Conservation (phyloP, 2,113 vertebrate genomes). For the Enhydra lutris region DNA sequence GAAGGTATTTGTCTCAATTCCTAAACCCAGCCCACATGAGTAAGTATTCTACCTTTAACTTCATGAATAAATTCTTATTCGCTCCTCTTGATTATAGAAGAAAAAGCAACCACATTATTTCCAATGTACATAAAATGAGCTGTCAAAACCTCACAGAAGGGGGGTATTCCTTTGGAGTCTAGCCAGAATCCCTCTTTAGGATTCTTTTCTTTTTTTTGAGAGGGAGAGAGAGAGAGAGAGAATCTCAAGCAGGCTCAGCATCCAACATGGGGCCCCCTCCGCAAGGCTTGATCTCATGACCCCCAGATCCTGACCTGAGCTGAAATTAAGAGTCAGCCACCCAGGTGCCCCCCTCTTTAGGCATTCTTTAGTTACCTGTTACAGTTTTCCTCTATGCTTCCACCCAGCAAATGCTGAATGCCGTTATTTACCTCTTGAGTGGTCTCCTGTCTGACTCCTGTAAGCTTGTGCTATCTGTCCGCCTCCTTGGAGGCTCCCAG, state of each 20-base stretch:
- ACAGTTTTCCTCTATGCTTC: not conserved
- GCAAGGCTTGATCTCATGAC: not conserved
- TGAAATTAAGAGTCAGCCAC: not conserved
- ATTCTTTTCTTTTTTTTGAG: not conserved
- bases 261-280: not conserved
- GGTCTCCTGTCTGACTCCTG: not conserved
- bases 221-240: not conserved
- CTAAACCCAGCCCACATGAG: not conserved
- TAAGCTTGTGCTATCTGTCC: too few relatives aligned
- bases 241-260: not conserved
- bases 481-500: not conserved
- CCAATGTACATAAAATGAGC: not conserved
- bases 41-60: not conserved
- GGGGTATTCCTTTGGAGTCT: not conserved
- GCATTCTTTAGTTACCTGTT: not conserved
- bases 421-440: not conserved
- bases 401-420: not conserved
- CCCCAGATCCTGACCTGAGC: not conserved
- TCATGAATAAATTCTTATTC: not conserved
- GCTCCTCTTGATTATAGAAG: not conserved
- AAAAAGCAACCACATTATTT: not conserved
- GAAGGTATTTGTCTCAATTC: not conserved
- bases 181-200: not conserved
- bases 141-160: not conserved
- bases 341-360: not conserved